These are phyloP conservation scores for Hirtodrosophila histrioides DNA, from an alignment of 2,888 invertebrate species.

Conservation along the genomic window DNA sequence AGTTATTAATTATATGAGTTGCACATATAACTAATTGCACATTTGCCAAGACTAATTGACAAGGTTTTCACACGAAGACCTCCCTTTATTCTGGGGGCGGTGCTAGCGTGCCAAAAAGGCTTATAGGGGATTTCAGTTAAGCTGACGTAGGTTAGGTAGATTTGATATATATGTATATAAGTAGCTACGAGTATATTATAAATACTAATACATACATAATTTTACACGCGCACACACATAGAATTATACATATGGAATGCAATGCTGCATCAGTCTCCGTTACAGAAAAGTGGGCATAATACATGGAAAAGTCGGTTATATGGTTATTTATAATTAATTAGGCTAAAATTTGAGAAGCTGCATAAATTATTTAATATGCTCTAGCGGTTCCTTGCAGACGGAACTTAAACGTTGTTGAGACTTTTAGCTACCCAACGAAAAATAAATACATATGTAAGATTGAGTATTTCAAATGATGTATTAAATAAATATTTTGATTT, in stretches of 20 bases:
- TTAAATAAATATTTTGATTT: too few relatives aligned
- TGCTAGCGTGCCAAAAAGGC: constrained; percentile 47
- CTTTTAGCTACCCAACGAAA: neutral
- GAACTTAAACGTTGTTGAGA: neutral
- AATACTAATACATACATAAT: constrained; percentile 42
- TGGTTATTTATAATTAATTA: constrained; percentile 40
- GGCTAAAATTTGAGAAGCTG: constrained; percentile 35
- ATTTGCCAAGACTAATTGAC: constrained; percentile 56
- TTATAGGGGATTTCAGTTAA: neutral
- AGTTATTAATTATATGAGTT: constrained; percentile 48
- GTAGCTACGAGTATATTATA: constrained; percentile 2
- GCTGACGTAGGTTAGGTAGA: neutral
- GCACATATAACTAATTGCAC: constrained; percentile 60
- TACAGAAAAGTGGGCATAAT: constrained; percentile 52
- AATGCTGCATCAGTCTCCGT: constrained; percentile 65
- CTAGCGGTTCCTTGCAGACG: constrained; percentile 17
- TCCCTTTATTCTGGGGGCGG: neutral
- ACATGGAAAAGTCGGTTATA: constrained; percentile 32
- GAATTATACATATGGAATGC: constrained; percentile 34
- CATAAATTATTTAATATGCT: constrained; percentile 29
- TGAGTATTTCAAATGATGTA: too few relatives aligned
- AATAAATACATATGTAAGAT: too few relatives aligned
- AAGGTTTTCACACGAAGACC: constrained; percentile 57
- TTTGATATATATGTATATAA: constrained; percentile 14
- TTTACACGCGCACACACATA: constrained; percentile 20